These are phyloP conservation scores for Psittacara wagleri DNA, from an alignment of 2,113 vertebrate species.

Conservation along the genomic window DNA sequence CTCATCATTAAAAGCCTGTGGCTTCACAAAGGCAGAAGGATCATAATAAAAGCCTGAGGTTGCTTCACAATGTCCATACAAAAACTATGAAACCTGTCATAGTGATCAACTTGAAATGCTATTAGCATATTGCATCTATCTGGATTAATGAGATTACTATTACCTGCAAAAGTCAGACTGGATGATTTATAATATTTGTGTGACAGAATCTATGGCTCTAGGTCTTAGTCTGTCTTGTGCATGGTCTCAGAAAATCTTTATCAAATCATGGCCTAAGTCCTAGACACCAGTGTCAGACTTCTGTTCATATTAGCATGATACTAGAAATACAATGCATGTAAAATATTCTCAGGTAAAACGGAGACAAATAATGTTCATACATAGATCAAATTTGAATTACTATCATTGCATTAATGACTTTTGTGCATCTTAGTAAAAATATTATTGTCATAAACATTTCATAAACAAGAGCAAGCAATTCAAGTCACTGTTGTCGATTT, in stretches of 20 bases:
- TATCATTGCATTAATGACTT: neutral
- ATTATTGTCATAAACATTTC: neutral
- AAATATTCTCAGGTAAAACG: neutral
- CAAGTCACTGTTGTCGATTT: neutral
- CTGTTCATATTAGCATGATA: neutral
- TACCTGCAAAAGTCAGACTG: neutral
- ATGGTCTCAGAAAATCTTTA: neutral
- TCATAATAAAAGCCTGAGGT: neutral
- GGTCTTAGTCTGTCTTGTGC: neutral
- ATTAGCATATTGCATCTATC: neutral
- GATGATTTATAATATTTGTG: neutral
- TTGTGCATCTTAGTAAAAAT: neutral
- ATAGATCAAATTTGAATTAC: neutral
- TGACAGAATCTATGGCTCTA: neutral
- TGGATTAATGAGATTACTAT: neutral
- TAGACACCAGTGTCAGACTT: neutral
- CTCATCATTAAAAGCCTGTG: neutral
- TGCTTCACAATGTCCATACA: neutral
- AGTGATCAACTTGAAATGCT: neutral
- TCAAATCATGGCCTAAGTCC: neutral
- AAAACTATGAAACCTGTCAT: neutral
- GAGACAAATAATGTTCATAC: neutral
- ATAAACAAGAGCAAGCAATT: neutral
- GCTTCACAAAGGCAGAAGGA: neutral
- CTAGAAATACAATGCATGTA: neutral